A percentile compares a stretch with the other conserved stretches of the same genome.
Conservation (phyloP, 2,113 vertebrate species). For the Corythornis vintsioides region DNA sequence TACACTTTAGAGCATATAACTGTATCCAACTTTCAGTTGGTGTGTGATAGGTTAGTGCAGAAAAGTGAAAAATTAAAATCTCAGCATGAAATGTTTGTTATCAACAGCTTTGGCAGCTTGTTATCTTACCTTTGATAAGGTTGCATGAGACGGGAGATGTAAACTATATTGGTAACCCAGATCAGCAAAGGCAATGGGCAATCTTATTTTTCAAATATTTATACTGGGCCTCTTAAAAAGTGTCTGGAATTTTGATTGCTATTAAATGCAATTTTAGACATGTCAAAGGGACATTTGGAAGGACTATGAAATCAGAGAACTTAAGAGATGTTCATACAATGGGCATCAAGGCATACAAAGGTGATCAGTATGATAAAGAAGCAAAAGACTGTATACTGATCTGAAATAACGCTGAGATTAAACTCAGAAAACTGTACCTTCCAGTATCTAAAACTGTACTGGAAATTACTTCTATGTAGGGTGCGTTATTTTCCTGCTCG, state of each 20-base stretch:
- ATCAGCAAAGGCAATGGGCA: neutral
- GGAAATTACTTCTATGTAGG: neutral
- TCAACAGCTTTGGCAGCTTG: neutral
- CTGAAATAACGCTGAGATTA: neutral
- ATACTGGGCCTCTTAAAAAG: neutral
- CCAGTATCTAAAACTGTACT: too few species aligned
- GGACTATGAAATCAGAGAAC: neutral
- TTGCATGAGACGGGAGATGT: neutral
- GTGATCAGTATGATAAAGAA: neutral
- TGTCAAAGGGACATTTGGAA: neutral
- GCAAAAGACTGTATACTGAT: neutral
- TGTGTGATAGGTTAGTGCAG: neutral
- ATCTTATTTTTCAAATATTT: neutral
- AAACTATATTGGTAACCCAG: neutral
- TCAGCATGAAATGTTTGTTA: neutral
- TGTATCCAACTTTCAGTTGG: neutral
- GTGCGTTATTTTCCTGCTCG: neutral
- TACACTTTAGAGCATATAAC: neutral
- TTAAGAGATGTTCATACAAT: neutral
- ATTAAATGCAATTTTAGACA: neutral
- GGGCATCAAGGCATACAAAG: neutral
- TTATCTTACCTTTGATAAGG: neutral
- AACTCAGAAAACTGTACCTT: neutral
- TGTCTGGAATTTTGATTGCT: neutral
- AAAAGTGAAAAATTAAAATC: neutral